A percentile compares a stretch with the other conserved stretches of the same genome.
Conservation (phyloP, 2,888 invertebrate species). For the Sarcophaga rosellei region DNA sequence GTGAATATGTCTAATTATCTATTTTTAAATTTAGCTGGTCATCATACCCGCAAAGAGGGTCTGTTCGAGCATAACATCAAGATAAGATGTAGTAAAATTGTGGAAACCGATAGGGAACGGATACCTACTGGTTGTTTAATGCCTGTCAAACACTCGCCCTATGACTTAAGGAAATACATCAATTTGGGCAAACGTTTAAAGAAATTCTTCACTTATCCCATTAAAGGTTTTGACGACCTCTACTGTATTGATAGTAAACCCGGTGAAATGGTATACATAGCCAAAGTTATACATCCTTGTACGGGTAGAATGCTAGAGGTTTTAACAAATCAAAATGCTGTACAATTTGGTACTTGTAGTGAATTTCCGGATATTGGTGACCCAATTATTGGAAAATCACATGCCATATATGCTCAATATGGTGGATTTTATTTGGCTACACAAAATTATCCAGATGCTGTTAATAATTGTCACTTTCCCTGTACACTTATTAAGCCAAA, state of each 20-base stretch:
- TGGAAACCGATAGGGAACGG: conserved; percentile 86
- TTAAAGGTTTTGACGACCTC: conserved; percentile 37
- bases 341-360: conserved; percentile 94
- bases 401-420: conserved; percentile 87
- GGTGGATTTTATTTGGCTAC: conserved; percentile 93
- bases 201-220: conserved; percentile 27
- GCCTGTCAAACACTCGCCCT: conserved; percentile 86
- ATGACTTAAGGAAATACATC: conserved; percentile 84
- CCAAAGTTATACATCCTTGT: conserved; percentile 84
- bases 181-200: conserved; percentile 45
- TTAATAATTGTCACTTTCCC: conserved; percentile 84
- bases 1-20: conserved; percentile 93
- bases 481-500: not conserved
- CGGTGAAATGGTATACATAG: not conserved
- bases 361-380: conserved; percentile 84
- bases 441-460: conserved; percentile 94
- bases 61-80: conserved; percentile 87
- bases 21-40: conserved; percentile 95
- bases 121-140: conserved; percentile 88
- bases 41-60: conserved; percentile 84
- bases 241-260: conserved; percentile 21
- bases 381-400: conserved; percentile 86
- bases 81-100: conserved; percentile 89
- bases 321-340: conserved; percentile 92
- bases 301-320: conserved; percentile 90